Conservation (phyloP, 2,113 vertebrate species). For the Dicrurus megarhynchus region DNA sequence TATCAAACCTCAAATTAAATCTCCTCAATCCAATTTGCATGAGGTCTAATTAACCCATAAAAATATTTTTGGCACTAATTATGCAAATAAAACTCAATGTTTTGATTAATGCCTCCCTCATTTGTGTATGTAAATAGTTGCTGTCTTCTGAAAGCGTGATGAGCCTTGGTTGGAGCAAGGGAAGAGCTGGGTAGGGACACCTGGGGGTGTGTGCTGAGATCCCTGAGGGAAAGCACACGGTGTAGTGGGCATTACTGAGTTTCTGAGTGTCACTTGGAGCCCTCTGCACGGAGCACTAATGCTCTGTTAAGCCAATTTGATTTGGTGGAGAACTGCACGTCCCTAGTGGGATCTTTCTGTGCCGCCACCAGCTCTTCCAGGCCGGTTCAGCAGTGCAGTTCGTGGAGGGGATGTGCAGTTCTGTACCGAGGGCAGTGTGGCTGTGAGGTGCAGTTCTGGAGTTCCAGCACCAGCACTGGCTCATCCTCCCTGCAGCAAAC, state of each 20-base stretch:
- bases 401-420: not conserved
- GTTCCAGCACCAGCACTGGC: not conserved
- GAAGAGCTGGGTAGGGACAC: not conserved
- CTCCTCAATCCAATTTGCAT: slow-evolving; percentile 13
- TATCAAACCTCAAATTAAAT: slow-evolving; percentile 22
- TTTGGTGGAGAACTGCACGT: not conserved
- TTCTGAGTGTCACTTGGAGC: not conserved
- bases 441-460: not conserved
- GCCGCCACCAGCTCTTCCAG: not conserved
- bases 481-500: not conserved
- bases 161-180: not conserved
- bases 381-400: not conserved
- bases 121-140: not conserved
- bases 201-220: not conserved
- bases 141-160: not conserved
- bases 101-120: slow-evolving; percentile 33
- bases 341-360: not conserved
- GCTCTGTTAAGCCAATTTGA: not conserved
- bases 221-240: not conserved
- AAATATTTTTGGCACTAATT: slow-evolving; percentile 56
- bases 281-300: not conserved
- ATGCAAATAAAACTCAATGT: slow-evolving; percentile 42
- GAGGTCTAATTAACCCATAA: slow-evolving; percentile 57
- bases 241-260: not conserved
- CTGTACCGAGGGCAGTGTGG: accelerated